Evolutionary conservation across 2,113 vertebrate genomes (phyloP).

Genomic region (Indicator indicator): DNA sequence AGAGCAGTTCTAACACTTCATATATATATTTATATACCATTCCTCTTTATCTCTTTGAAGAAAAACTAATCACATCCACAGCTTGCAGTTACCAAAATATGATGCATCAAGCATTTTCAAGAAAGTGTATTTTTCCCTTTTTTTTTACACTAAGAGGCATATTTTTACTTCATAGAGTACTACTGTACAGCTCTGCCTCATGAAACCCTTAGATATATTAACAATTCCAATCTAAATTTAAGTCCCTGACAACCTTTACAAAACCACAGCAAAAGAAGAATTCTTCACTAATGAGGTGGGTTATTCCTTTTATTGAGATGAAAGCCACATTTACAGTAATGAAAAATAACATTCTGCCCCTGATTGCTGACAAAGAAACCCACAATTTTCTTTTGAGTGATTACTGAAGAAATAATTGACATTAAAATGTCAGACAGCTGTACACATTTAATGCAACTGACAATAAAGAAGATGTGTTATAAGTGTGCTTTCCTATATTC

Average conservation of each 20-base stretch:
- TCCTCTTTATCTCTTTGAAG: conserved; percentile 55
- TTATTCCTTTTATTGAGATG: not conserved
- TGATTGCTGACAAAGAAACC: not conserved
- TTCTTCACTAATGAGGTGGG: not conserved
- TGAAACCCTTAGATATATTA: not conserved
- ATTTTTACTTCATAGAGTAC: conserved; percentile 59
- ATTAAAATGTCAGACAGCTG: not conserved
- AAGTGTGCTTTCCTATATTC: not conserved
- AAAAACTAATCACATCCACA: conserved; percentile 64
- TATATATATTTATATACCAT: conserved; percentile 48
- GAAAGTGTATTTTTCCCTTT: conserved; percentile 40
- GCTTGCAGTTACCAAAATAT: conserved; percentile 55
- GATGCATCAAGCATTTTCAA: conserved; percentile 38
- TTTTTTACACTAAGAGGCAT: conserved; percentile 76
- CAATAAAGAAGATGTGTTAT: not conserved
- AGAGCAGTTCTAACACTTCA: conserved; percentile 18
- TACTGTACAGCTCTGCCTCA: not conserved
- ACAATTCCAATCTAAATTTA: conserved; percentile 7
- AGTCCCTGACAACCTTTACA: not conserved
- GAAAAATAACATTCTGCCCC: not conserved
- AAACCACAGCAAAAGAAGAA: not conserved
- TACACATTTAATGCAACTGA: not conserved
- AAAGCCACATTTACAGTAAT: not conserved
- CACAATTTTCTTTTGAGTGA: not conserved
- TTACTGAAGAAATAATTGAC: not conserved